Percentiles rank a stretch among this genome's conserved stretches.
These are phyloP conservation scores for Platycheirus rosarum DNA, from an alignment of 2,888 invertebrate genomes.

Conservation along the genomic window DNA sequence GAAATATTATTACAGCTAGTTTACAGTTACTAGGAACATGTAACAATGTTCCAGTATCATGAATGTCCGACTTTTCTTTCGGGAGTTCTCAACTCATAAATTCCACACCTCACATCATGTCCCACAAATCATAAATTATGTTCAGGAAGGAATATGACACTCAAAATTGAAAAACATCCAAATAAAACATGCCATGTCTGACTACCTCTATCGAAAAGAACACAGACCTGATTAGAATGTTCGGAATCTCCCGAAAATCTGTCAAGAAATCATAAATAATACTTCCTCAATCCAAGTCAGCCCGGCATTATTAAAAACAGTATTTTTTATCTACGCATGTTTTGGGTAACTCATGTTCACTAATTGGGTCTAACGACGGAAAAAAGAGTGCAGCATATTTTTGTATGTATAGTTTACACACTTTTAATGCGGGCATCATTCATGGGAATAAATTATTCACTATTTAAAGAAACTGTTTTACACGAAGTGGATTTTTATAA, in stretches of 20 bases:
- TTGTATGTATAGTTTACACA: slow-evolving; percentile 35
- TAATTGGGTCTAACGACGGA: slow-evolving; percentile 60
- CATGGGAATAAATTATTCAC: slow-evolving; percentile 63
- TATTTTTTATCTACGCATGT: slow-evolving; percentile 53
- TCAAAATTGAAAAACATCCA: slow-evolving; percentile 4
- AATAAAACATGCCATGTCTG: neutral
- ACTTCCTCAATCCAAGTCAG: slow-evolving; percentile 59
- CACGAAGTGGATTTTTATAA: slow-evolving; percentile 30
- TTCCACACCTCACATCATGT: neutral
- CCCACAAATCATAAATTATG: slow-evolving; percentile 13
- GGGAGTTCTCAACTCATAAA: too few species aligned
- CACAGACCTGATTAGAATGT: neutral
- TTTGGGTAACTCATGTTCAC: slow-evolving; percentile 58
- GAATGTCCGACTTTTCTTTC: too few species aligned
- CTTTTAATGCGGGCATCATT: slow-evolving; percentile 62
- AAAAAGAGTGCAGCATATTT: slow-evolving; percentile 54
- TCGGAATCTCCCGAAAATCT: slow-evolving; percentile 35
- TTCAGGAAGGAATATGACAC: neutral
- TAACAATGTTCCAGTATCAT: too few species aligned
- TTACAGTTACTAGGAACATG: too few species aligned
- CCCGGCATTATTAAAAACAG: slow-evolving; percentile 45
- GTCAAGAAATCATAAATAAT: slow-evolving; percentile 66
- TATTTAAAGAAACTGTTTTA: slow-evolving; percentile 62
- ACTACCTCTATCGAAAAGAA: too few species aligned
- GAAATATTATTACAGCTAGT: too few species aligned